These are phyloP conservation scores for Cancer borealis DNA, from an alignment of 2,888 invertebrate species.

Conservation along the genomic window DNA sequence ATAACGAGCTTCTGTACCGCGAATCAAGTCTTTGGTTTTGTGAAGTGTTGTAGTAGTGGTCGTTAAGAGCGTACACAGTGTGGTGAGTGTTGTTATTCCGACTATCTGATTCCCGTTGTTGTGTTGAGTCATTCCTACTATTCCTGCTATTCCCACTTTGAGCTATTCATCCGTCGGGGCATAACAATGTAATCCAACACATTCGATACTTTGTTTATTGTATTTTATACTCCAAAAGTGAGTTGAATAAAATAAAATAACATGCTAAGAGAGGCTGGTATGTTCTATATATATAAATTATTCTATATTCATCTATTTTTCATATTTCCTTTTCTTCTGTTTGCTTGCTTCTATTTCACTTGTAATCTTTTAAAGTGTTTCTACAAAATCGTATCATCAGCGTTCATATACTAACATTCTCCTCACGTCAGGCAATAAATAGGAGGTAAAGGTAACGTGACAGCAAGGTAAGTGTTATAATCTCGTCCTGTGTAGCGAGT, in stretches of 20 bases:
- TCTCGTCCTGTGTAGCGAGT: neutral
- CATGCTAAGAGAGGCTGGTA: neutral
- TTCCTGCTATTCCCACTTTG: neutral
- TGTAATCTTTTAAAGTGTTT: neutral
- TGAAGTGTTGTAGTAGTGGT: neutral
- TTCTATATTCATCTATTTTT: neutral
- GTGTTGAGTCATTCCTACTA: neutral
- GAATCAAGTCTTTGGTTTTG: neutral
- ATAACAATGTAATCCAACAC: neutral
- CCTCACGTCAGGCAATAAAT: neutral
- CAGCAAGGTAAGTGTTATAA: neutral
- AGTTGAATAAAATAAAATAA: neutral
- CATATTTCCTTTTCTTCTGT: neutral
- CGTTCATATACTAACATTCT: neutral
- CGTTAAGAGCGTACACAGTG: neutral
- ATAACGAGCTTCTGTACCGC: neutral
- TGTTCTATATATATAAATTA: neutral
- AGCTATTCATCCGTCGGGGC: neutral
- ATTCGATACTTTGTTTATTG: neutral
- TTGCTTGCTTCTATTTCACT: neutral
- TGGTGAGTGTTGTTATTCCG: neutral
- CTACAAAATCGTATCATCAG: neutral
- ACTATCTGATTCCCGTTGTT: neutral
- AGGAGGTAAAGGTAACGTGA: neutral
- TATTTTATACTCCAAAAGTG: neutral